Conservation (phyloP, 23 tunicate species). For the Botrylloides violaceus region DNA sequence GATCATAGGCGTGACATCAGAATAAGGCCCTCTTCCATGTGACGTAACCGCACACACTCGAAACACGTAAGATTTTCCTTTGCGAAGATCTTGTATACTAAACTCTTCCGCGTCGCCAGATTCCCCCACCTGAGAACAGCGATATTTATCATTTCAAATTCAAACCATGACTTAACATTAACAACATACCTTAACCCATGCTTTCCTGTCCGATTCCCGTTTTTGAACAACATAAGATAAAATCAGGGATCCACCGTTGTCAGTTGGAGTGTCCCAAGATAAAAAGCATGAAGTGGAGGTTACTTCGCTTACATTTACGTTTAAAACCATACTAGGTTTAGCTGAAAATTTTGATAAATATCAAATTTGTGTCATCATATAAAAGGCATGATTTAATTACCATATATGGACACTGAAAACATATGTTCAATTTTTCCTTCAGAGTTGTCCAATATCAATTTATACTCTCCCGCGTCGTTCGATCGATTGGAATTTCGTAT, state of each 20-base stretch:
- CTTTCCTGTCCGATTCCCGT: conserved; percentile 55
- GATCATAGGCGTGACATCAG: conserved; percentile 46
- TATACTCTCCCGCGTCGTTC: conserved; percentile 26
- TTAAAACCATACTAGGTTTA: background rate
- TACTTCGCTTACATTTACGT: conserved; percentile 15
- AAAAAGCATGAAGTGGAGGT: conserved; percentile 44
- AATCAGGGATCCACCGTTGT: conserved; percentile 77
- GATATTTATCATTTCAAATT: too few relatives aligned
- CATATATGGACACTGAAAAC: conserved; percentile 20
- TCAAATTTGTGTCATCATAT: background rate
- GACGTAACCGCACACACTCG: conserved; percentile 76
- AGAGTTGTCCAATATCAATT: conserved; percentile 18
- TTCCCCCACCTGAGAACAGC: conserved; percentile 17
- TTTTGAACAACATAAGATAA: conserved; percentile 64
- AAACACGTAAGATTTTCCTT: conserved; percentile 68
- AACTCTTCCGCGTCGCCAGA: conserved; percentile 13
- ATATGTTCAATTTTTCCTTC: conserved; percentile 13
- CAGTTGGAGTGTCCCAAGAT: conserved; percentile 74
- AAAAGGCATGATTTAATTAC: background rate
- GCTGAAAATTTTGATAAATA: background rate
- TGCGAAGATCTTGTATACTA: conserved; percentile 59
- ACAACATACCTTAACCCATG: conserved; percentile 65
- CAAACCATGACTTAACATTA: background rate
- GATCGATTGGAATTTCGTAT: background rate
- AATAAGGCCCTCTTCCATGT: conserved; percentile 69